Conservation (phyloP, 2,113 vertebrate species). For the Epinephelus lanceolatus region DNA sequence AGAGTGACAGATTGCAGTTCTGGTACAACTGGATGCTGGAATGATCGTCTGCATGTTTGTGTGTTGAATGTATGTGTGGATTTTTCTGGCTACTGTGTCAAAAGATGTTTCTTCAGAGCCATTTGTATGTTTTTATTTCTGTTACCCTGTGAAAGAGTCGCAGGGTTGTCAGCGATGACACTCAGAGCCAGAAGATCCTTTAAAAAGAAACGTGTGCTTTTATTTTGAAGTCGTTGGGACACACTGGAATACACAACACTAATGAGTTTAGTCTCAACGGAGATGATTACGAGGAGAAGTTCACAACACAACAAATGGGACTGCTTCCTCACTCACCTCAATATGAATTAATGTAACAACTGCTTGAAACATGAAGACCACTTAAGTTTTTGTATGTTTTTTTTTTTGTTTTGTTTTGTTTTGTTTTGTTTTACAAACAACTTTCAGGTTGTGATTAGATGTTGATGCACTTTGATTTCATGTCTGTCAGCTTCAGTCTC, state of each 20-base stretch:
- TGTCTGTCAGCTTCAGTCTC: conserved; percentile 41
- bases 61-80: conserved; percentile 34
- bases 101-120: conserved; percentile 47
- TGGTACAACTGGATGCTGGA: conserved; percentile 38
- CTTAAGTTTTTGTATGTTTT: conserved; percentile 11
- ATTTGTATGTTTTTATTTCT: conserved; percentile 49
- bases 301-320: neutral
- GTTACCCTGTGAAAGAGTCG: conserved; percentile 35
- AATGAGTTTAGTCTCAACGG: conserved; percentile 9
- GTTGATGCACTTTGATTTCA: conserved; percentile 71
- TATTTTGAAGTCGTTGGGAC: conserved; percentile 53
- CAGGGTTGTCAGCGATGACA: conserved; percentile 25
- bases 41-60: conserved; percentile 66
- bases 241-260: conserved; percentile 56
- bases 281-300: conserved; percentile 9
- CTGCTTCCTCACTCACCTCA: conserved; percentile 37
- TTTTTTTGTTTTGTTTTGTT: conserved; percentile 16
- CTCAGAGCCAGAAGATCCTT: conserved; percentile 24
- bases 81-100: conserved; percentile 54
- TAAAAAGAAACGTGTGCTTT: conserved; percentile 31
- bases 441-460: conserved; percentile 53
- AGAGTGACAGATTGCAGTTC: conserved; percentile 43
- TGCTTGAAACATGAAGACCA: conserved; percentile 53
- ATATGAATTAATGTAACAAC: conserved; percentile 7
- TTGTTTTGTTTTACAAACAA: conserved; percentile 26